phyloP scores from a whole-genome alignment of 2,888 invertebrate genomes.

The Coecobrya sp. region DNA sequence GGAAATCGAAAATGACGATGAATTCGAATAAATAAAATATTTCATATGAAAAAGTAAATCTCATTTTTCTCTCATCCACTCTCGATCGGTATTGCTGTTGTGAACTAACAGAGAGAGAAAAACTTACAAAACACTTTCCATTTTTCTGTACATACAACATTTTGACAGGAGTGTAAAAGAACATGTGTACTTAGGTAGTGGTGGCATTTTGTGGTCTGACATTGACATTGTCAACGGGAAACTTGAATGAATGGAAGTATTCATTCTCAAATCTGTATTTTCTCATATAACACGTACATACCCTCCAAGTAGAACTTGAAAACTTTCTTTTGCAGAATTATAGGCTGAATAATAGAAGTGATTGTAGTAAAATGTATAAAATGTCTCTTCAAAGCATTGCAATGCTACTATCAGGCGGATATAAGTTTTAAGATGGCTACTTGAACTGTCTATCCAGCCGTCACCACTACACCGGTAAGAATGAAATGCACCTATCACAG shows the following conservation, averaged over 20 bases:
- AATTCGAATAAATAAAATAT: too few species aligned
- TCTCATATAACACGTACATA: neutral
- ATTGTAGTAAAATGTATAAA: neutral
- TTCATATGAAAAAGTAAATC: too few species aligned
- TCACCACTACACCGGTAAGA: conserved; percentile 63
- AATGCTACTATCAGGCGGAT: neutral
- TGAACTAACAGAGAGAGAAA: too few species aligned
- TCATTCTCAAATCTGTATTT: neutral
- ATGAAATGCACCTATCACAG: conserved; percentile 61
- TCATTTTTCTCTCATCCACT: too few species aligned
- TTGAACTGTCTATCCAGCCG: conserved; percentile 6
- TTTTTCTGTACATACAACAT: neutral
- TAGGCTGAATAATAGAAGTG: neutral
- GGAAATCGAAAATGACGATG: too few species aligned
- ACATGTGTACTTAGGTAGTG: conserved; percentile 48
- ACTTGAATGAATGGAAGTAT: conserved; percentile 48
- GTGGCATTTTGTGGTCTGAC: conserved; percentile 70
- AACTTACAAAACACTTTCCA: neutral
- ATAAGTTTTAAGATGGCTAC: conserved; percentile 6
- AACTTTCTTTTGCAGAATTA: conserved; percentile 15
- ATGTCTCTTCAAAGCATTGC: neutral
- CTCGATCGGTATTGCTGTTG: too few species aligned
- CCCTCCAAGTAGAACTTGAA: neutral
- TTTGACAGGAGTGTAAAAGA: conserved; percentile 48
- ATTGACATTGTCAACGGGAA: conserved; percentile 71